phyloP scores from a whole-genome alignment of 1,140 invertebrate species.

The Drosophila navojoa region DNA sequence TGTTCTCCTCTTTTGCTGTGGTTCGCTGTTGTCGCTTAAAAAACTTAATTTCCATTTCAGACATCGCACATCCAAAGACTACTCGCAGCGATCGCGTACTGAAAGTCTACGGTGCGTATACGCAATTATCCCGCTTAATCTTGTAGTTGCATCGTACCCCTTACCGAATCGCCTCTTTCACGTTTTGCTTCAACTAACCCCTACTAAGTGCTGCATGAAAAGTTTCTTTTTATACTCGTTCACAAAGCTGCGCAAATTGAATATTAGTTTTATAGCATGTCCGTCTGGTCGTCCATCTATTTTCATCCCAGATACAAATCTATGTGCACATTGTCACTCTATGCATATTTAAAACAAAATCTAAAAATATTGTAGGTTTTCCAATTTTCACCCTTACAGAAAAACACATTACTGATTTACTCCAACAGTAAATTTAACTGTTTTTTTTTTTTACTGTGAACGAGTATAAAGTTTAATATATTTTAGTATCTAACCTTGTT shows the following conservation, averaged over 20 bases:
- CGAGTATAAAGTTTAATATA: not conserved
- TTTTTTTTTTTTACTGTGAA: no score
- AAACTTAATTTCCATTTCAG: conserved; percentile 73
- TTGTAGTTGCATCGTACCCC: conserved; percentile 24
- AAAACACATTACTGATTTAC: no score
- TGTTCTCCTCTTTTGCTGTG: conserved; percentile 14
- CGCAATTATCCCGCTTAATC: conserved; percentile 33
- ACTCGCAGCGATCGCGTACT: conserved; percentile 89
- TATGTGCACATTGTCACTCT: no score
- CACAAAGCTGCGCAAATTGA: no score
- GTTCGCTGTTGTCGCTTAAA: conserved; percentile 64
- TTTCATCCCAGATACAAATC: no score
- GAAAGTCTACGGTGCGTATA: conserved; percentile 91
- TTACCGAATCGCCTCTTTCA: not conserved
- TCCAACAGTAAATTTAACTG: no score
- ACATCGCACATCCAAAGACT: conserved; percentile 87
- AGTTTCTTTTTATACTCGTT: conserved; percentile 1
- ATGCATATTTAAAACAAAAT: no score
- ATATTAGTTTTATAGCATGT: no score
- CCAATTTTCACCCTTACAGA: no score
- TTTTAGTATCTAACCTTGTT: conserved; percentile 11
- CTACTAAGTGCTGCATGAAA: conserved; percentile 28
- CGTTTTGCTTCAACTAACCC: conserved; percentile 31
- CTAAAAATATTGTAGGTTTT: no score
- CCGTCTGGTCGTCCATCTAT: no score